Percentiles rank a stretch among this genome's conserved stretches.
Evolutionary conservation across 2,888 invertebrate species (phyloP).

Genomic region (Campoplex nolae): DNA sequence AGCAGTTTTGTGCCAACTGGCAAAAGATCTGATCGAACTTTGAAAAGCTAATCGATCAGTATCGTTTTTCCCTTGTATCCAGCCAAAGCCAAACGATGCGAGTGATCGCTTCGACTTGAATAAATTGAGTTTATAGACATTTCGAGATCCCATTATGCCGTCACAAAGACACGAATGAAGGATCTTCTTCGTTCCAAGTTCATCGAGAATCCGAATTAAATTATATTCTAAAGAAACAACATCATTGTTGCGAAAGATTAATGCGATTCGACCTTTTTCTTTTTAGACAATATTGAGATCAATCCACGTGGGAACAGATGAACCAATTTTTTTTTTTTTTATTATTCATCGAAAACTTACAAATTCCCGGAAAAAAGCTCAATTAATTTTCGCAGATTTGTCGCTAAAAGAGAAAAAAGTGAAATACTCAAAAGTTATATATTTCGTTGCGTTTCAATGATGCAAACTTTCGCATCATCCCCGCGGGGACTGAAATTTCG

Average conservation of each 20-base stretch:
- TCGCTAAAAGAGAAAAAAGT: neutral
- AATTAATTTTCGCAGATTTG: neutral
- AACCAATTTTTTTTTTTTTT: neutral
- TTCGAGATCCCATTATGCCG: neutral
- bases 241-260: too few relatives aligned
- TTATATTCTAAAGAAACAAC: too few relatives aligned
- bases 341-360: neutral
- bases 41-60: constrained; percentile 65
- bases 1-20: constrained; percentile 69
- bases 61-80: constrained; percentile 26
- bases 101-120: neutral
- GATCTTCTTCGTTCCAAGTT: neutral
- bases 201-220: too few relatives aligned
- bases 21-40: constrained; percentile 67
- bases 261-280: too few relatives aligned
- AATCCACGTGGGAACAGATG: neutral
- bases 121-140: neutral
- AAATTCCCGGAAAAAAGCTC: neutral
- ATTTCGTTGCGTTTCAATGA: neutral
- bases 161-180: neutral
- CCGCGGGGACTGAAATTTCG: neutral
- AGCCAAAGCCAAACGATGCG: constrained; percentile 1
- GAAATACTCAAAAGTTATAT: neutral
- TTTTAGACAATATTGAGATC: too few relatives aligned
- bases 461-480: neutral